phyloP scores from a whole-genome alignment of 1,140 invertebrate genomes.

The Drosophila parvula region DNA sequence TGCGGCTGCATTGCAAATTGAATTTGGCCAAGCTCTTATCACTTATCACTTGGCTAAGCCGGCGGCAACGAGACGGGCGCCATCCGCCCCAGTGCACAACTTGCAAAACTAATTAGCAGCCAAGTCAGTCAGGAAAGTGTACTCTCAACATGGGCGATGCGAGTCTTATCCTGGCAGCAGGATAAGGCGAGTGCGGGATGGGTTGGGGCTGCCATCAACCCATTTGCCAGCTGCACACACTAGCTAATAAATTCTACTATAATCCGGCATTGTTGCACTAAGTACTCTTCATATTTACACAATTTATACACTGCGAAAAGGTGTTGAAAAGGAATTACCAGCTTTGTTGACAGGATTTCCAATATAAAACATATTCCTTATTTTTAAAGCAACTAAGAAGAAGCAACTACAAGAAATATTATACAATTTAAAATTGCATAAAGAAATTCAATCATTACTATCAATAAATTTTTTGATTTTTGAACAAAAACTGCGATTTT shows the following conservation, averaged over 20 bases:
- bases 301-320: constrained; percentile 52
- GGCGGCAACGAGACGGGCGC: constrained; percentile 13
- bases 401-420: too few species aligned
- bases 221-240: constrained; percentile 58
- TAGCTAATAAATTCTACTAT: constrained; percentile 80
- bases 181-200: background rate
- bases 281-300: constrained; percentile 81
- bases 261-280: constrained; percentile 81
- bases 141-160: constrained; percentile 6
- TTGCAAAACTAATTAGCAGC: constrained; percentile 68
- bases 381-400: too few species aligned
- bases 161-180: constrained; percentile 14
- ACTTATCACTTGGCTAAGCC: constrained; percentile 61
- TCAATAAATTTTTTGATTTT: too few species aligned
- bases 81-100: constrained; percentile 42
- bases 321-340: background rate
- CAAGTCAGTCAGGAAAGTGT: constrained; percentile 58
- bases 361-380: too few species aligned
- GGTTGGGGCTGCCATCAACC: constrained; percentile 23
- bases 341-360: too few species aligned
- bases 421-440: too few species aligned
- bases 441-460: too few species aligned
- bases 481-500: too few species aligned
- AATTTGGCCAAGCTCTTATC: constrained; percentile 60
- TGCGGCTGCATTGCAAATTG: constrained; percentile 55